These are phyloP conservation scores for Pseudorectes ferrugineus DNA, from an alignment of 2,113 vertebrate genomes.

Conservation along the genomic window DNA sequence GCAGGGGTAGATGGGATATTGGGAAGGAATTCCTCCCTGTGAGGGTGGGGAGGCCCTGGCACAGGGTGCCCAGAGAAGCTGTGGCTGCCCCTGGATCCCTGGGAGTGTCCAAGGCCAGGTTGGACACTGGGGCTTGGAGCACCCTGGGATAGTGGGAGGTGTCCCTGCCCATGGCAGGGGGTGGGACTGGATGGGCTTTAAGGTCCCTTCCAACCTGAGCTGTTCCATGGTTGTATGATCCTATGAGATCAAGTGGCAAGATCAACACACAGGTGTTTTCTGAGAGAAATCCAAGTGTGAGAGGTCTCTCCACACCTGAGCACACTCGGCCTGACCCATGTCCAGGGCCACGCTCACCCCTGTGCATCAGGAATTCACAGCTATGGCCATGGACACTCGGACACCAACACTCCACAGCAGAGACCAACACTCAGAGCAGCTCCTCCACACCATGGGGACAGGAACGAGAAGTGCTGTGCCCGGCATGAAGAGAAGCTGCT, in stretches of 20 bases:
- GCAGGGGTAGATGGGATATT: not conserved
- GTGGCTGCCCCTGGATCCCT: not conserved
- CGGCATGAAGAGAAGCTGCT: not conserved
- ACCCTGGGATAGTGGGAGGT: fast-evolving
- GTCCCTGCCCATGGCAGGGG: not conserved
- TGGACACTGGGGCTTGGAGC: fast-evolving
- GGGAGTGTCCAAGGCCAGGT: fast-evolving
- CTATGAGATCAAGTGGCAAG: not conserved
- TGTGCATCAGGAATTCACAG: no score
- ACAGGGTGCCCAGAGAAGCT: not conserved
- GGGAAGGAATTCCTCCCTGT: not conserved
- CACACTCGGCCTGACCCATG: fast-evolving
- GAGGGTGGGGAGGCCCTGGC: not conserved
- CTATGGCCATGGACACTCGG: fast-evolving
- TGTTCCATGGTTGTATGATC: not conserved
- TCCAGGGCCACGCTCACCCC: not conserved
- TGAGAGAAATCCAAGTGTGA: not conserved
- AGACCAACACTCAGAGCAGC: not conserved
- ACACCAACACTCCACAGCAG: no score
- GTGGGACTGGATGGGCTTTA: fast-evolving
- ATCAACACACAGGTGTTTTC: not conserved
- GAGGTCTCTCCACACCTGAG: not conserved
- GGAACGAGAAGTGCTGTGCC: fast-evolving
- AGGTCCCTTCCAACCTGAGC: not conserved
- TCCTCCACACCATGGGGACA: not conserved